Evolutionary conservation across 2,113 vertebrate genomes (phyloP), one percentile per base, ranked within the genome.

Genomic region (Tyrannus savana): DNA sequence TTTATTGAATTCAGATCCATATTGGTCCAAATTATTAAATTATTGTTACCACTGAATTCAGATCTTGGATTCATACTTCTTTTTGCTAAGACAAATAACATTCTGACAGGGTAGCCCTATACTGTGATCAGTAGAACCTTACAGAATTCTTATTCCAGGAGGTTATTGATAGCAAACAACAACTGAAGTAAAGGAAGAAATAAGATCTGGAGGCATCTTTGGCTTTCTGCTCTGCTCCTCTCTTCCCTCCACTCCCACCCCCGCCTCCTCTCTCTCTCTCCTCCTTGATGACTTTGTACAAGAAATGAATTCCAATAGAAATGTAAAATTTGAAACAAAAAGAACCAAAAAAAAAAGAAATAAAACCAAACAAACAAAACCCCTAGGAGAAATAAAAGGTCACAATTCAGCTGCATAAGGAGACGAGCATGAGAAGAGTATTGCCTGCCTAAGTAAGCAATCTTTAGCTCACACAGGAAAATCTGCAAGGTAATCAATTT

Each of bases 191-290:
- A 64, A 84, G 33, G 7, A 64, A 87, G 6, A 84, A 89, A 47
- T 55, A 81, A 87, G 33, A 67, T 63, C 14, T 82, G 39, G 30
- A 72, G 22, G 5, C 8, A 49, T 25, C n/a, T 46, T 3, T 76
- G 31, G 2, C 28, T 91, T 91, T 86, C 47, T 60, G 4, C 9
- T 86, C 22, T 42, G 18, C 41, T 86, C 12, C 5, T 47, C 7
- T 60, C n/a, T 56, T 42, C 7, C 4, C 11, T 31, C 12, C 2
- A 23, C 11, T 25, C 3, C 7, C 13, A 17, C 1, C 6, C 0
- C 5, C 12, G 15, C 56, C 64, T 50, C 9, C 12, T n/a, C 21
- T 50, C 21, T 74, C 24, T 74, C 24, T 12, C 8, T 41, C 10
- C 25, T 69, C 18, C 53, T 53, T 87, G 7, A 82, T 49, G 25